Percentiles rank a stretch among this genome's conserved stretches.
These are phyloP conservation scores for Ectropis crepuscularia DNA, from an alignment of 2,888 invertebrate genomes.

Conservation along the genomic window DNA sequence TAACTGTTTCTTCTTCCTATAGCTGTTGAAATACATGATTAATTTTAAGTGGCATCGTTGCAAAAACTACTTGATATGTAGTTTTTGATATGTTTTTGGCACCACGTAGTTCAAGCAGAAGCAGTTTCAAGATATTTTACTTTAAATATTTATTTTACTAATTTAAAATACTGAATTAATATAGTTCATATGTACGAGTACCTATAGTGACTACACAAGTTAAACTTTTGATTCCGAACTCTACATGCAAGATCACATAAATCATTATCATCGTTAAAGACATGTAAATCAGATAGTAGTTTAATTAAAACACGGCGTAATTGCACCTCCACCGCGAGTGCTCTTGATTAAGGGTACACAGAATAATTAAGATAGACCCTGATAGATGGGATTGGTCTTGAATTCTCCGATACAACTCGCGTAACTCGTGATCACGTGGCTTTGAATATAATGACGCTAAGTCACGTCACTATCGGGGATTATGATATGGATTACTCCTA, in stretches of 20 bases:
- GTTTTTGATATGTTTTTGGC: too few species aligned
- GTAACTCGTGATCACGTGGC: conserved; percentile 5
- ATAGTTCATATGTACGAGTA: background rate
- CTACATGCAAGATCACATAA: background rate
- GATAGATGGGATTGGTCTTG: conserved; percentile 18
- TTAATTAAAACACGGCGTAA: conserved; percentile 21
- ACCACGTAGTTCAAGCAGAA: too few species aligned
- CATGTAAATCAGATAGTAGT: conserved; percentile 18
- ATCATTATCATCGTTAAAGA: conserved; percentile 8
- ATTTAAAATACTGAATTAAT: too few species aligned
- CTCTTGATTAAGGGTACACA: conserved; percentile 20
- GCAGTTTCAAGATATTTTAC: too few species aligned
- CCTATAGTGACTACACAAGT: background rate
- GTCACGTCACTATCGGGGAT: background rate
- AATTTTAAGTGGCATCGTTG: too few species aligned
- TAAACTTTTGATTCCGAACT: background rate
- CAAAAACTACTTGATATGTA: too few species aligned
- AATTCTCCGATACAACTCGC: conserved; percentile 9
- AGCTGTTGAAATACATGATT: too few species aligned
- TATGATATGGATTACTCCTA: background rate
- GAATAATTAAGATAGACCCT: conserved; percentile 19
- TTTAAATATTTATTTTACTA: too few species aligned
- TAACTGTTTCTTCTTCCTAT: too few species aligned
- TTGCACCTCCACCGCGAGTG: conserved; percentile 20
- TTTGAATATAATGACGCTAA: conserved; percentile 10